Base-by-base conservation (phyloP, 1,140 invertebrate genomes). In the Araneus ventricosus region DNA sequence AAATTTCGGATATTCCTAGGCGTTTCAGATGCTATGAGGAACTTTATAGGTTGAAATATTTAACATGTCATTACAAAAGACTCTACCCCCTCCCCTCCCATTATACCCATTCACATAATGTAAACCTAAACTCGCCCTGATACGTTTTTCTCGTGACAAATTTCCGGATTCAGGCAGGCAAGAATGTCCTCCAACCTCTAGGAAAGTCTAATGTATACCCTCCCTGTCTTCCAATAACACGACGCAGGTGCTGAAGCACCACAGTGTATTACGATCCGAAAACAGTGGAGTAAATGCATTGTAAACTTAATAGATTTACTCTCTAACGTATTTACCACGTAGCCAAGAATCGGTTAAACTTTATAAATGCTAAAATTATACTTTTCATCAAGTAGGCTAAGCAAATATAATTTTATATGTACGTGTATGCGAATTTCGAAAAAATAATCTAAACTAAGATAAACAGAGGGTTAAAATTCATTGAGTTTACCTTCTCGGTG, bases 91-190 rank as follows among this genome's bases (percentile, higher is more conserved):
- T 34, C 10, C 7, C 10, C 30, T 79, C 30, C 37, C 79, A 75
- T 75, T 70, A 57, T 30, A 63, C 8, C 88, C 30, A 75, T 89
- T 90, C 85, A 87, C 37, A 57, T 41, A 39, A 59, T 59, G 27
- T 52, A 90, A 59, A 22, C 70, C 75, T 34, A 34, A 80, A 57
- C 59, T 67, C 30, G 8, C 39, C 70, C 45, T 90, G 88, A 90
- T 90, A 90, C 45, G 88, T 90, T 90, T 90, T 57, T 90, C 70
- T 90, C 88, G 88, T 90, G 88, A 90, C 88, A 52, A 59, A 61
- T 45, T 87, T 57, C 34, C 4, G n/a, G 27, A 27, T n/a, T 52
- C 5, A 75, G 22, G 41, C n/a, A 30, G 52, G 85, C 57, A 59
- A 61, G 82, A 84, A 52, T 52, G n/a, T 27, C 24, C 27, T 27